Evolutionary conservation across 1,140 invertebrate genomes (phyloP), one percentile per base, ranked within the genome.

Genomic region (Hylyphantes graminicola): DNA sequence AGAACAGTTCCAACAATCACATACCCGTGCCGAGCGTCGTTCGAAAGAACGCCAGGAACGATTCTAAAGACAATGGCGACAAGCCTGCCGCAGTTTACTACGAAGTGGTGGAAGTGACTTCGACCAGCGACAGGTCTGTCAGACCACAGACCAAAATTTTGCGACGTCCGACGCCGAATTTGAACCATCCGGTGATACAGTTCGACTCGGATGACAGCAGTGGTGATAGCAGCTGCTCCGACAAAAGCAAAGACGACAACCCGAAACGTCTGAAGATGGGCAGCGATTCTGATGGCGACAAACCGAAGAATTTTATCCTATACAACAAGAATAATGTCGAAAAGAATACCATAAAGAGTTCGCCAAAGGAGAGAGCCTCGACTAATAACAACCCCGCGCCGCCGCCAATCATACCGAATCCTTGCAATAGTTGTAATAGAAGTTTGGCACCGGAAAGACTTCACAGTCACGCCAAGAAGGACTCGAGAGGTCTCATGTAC

Each of bases 401-500:
- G 10, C 51, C 67, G 80, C 88, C 88, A 54, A 15, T 21, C 5
- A 89, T 91, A 19, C 91, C 91, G 9, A 89, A 91, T 81, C 92
- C 92, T 7, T 93, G 92, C 86, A 91, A 89, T 57, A 91, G 91
- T 8, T 93, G 92, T 87, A 92, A 92, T 19, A 89, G 91, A 59
- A 87, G 90, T 0, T 90, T 92, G 86, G 90, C 91, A 57, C 92
- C 92, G 0, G 92, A 93, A 86, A 88, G 92, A 8, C 91, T 93
- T 63, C 92, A 93, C 87, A 93, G 92, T 87, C 92, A 93, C 87
- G 92, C 92, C 9, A 89, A 88, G 21, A 85, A 70, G 72, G 85
- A 55, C 54, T 75, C 54, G 48, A 77, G 85, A 21, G 55, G 81
- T 21, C 70, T 85, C 54, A 85, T 77, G 82, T 48, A 53, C 48